Evolutionary conservation across 2,888 invertebrate species (phyloP), one percentile per base, ranked within the genome.

Genomic region (Tachina grossa): DNA sequence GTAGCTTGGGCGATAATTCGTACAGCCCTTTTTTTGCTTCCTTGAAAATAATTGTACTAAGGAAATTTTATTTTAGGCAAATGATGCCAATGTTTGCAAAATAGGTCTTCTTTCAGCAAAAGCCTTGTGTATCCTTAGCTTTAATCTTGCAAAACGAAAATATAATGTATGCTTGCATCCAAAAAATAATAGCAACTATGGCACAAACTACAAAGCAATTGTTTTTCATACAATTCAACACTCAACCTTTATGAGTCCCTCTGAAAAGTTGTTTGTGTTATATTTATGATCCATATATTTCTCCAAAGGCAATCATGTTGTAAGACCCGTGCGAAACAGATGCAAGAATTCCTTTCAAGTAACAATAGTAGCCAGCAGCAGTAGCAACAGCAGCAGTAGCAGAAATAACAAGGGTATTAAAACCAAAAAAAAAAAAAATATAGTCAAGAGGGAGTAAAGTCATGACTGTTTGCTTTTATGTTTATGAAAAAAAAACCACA

Each of bases 201-300:
- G 11, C 22, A 11, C 39, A 59, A 61, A 71, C 45, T 69, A 51
- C 71, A 71, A 72, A 68, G 57, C 59, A 75, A 59, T 72, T 77
- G 43, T 59, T 81, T 75, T 31, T 39, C 31, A n/a, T 72, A 39
- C 59, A 63, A 72, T 77, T 66, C 59, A 47, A 75, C 81, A 61
- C 72, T 74, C 77, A 66, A 74, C 72, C 72, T 66, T 59, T 77
- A 71, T 71, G 57, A 72, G 65, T 65, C 65, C 59, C 59, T 77
- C n/a, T 47, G 39, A 68, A 75, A 71, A 47, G 31, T 61, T 66
- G 31, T 71, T 63, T 77, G 57, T 19, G 19, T 39, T 63, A 45
- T 53, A 45, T 79, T 39, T 55, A 47, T 43, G 22, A 16, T 72
- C 45, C n/a, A 31, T 31, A 31, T 45, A 59, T 66, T 59, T 57